Evolutionary conservation across 2,797 vertebrate genomes (phyloP).

Genomic region (Tragopan temminckii): DNA sequence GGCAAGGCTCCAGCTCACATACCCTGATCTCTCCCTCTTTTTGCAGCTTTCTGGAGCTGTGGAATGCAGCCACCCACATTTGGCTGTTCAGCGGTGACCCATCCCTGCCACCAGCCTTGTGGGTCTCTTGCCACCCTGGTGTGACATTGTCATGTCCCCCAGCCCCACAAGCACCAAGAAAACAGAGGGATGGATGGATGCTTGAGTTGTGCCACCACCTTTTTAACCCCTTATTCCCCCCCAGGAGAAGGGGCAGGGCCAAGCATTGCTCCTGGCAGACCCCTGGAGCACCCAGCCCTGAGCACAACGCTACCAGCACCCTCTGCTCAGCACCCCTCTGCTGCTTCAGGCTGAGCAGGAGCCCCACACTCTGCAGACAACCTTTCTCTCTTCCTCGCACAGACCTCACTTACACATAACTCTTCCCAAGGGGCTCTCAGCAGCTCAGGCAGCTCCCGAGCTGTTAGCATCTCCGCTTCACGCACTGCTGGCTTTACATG

Average conservation of each 20-base stretch:
- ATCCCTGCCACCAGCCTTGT: not conserved
- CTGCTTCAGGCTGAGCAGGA: fast-evolving
- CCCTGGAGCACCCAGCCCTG: not conserved
- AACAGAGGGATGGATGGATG: fast-evolving
- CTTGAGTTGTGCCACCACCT: not conserved
- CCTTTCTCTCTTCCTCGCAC: not conserved
- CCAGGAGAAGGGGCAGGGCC: fast-evolving
- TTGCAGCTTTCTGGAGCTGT: not conserved
- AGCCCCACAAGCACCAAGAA: not conserved
- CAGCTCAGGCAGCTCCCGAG: fast-evolving
- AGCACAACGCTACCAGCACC: not conserved
- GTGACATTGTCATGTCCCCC: not conserved
- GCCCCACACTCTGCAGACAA: not conserved
- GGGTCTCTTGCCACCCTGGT: fast-evolving
- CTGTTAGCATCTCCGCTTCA: not conserved
- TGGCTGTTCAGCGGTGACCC: not conserved
- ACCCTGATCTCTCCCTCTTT: not conserved
- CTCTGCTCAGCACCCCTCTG: not conserved
- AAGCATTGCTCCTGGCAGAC: not conserved
- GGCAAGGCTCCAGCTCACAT: not conserved
- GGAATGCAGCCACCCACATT: not conserved
- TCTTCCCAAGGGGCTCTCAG: not conserved
- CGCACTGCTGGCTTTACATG: fast-evolving
- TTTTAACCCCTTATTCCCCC: not conserved
- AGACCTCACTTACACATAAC: fast-evolving